Conservation (phyloP, 2,797 vertebrate genomes). For the Microtus obscurus region DNA sequence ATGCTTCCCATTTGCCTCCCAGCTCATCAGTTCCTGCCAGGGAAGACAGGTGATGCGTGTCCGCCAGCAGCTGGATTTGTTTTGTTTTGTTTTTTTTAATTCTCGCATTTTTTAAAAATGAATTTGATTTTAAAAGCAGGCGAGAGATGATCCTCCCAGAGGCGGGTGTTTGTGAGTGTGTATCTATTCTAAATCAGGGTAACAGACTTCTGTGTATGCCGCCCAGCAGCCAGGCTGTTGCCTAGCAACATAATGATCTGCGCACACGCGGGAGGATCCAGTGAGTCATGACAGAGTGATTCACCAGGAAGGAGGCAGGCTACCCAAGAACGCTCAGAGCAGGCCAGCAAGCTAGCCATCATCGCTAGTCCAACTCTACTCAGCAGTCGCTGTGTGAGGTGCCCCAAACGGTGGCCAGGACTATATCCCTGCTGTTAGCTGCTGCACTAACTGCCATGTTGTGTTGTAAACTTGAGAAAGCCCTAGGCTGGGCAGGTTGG, state of each 20-base stretch:
- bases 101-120: not conserved
- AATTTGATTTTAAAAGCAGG: constrained; percentile 48
- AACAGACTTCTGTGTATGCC: constrained; percentile 86
- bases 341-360: not conserved
- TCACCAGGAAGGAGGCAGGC: constrained; percentile 68
- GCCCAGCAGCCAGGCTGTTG: constrained; percentile 88
- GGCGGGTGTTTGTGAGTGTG: not conserved
- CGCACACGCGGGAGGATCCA: constrained; percentile 85
- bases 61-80: not conserved
- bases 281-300: constrained; percentile 85
- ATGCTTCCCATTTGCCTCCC: not conserved
- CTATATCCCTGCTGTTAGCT: not conserved
- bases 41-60: not conserved
- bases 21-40: not conserved
- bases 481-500: not conserved
- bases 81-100: not conserved
- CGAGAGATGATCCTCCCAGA: constrained; percentile 13
- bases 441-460: not conserved
- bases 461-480: not conserved
- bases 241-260: constrained; percentile 88
- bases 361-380: accelerated
- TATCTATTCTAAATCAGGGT: constrained; percentile 73
- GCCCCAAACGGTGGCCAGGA: not conserved
- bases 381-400: accelerated
- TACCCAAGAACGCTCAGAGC: not conserved